Evolutionary conservation across 2,797 vertebrate species (phyloP).

Genomic region (Valencia hispanica): DNA sequence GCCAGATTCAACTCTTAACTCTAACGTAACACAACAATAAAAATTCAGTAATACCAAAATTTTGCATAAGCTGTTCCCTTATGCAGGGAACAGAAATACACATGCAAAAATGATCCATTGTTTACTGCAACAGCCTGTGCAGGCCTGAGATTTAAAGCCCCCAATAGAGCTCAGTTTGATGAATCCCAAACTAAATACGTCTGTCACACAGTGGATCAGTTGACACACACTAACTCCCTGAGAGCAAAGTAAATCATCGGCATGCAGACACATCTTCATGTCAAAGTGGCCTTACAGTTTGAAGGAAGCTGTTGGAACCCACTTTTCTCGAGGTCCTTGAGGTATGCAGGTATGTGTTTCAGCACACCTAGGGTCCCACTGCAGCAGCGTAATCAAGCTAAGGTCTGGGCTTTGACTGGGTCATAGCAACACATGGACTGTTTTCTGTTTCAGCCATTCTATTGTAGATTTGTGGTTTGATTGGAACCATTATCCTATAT

Average conservation of each 20-base stretch:
- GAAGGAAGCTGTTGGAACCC: neutral
- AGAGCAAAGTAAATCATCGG: slow-evolving; percentile 9
- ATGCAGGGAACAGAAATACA: neutral
- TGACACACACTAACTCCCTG: neutral
- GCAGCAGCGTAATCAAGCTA: neutral
- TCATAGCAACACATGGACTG: neutral
- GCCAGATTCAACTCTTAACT: too few species aligned
- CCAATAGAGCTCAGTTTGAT: slow-evolving; percentile 4
- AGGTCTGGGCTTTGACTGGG: neutral
- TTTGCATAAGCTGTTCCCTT: neutral
- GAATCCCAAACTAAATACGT: slow-evolving; percentile 12
- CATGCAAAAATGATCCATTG: neutral
- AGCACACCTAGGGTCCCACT: neutral
- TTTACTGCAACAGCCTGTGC: neutral
- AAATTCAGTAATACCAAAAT: neutral
- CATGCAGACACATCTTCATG: neutral
- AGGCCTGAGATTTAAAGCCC: neutral
- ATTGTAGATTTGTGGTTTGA: neutral
- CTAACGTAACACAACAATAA: neutral
- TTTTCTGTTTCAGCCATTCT: neutral
- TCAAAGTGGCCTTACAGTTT: neutral
- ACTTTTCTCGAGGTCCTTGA: neutral
- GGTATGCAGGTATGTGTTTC: neutral
- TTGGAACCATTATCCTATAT: neutral
- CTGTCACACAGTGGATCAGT: slow-evolving; percentile 21